Evolutionary conservation across 1,140 invertebrate species (phyloP).

Genomic region (Mya arenaria): DNA sequence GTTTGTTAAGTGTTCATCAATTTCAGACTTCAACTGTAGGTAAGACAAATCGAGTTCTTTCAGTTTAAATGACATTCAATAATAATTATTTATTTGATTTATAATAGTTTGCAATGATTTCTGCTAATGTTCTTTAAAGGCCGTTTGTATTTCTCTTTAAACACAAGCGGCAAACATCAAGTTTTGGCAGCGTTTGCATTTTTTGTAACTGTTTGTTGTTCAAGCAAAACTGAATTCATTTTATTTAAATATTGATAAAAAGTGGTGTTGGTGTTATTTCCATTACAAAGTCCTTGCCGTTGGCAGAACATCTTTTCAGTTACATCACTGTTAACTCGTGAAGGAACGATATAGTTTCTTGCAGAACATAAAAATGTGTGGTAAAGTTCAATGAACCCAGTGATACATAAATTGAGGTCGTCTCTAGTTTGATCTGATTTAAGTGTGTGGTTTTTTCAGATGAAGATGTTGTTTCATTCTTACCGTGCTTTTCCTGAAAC

Average conservation of each 20-base stretch:
- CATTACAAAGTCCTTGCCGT: conserved; percentile 41
- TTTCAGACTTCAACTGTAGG: no score
- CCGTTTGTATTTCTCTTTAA: background rate
- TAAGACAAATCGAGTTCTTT: no score
- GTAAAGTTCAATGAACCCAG: conserved; percentile 6
- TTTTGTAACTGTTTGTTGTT: conserved; percentile 36
- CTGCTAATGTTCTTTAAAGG: no score
- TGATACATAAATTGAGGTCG: conserved; percentile 28
- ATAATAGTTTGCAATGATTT: no score
- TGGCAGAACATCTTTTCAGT: conserved; percentile 44
- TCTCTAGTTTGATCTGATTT: conserved; percentile 48
- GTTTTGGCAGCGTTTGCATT: conserved; percentile 28
- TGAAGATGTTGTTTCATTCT: background rate
- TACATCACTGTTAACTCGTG: conserved; percentile 13
- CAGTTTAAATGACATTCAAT: no score
- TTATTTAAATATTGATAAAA: conserved; percentile 18
- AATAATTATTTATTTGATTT: no score
- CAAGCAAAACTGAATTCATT: conserved; percentile 45
- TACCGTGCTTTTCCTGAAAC: conserved; percentile 11
- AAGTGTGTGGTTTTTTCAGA: conserved; percentile 16
- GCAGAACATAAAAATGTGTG: background rate
- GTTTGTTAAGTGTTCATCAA: no score
- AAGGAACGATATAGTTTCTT: background rate
- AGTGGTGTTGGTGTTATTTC: conserved; percentile 44
- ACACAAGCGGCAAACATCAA: background rate